Evolutionary conservation across 1,140 invertebrate species (phyloP), one percentile per base, ranked within the genome.

Genomic region (Anastrepha obliqua): DNA sequence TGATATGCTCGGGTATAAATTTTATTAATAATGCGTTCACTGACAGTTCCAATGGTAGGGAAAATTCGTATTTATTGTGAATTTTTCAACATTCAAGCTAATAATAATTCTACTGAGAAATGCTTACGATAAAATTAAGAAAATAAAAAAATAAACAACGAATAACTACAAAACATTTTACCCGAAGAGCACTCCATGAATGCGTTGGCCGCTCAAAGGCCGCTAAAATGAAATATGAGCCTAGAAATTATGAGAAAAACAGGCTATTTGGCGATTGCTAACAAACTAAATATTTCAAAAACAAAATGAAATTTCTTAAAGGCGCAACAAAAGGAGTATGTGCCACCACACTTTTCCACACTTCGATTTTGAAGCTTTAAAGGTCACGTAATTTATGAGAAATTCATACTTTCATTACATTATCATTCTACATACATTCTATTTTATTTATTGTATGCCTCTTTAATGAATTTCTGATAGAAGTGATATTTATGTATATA

Each of bases 331-430:
- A 29, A 29, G 29, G 29, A 29, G 29, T 11, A 55, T 55, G 11
- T 11, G 51, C 51, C 11, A 55, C 29, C 11, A 67, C 64, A 29
- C 9, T 29, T 67, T 67, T 67, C 64, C 20, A 67, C 64, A 67
- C 64, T 67, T 67, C 9, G 20, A 67, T 67, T 67, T 74, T 4
- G 44, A 74, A 70, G 15, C 15, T 15, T 44, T 74, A 74, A 74
- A 74, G 67, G 67, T 74, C 67, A 74, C 67, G 67, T 74, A 74
- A 74, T 74, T 74, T 74, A 74, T 13, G 67, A 55, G 51, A 55
- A 8, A 8, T 55, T 55, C 51, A 8, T 55, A 55, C 11, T 55
- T 55, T 55, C 11, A 55, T 55, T 55, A 55, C 9, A 55, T 55
- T 55, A 55, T 55, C 9, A 55, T n/a, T n/a, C n/a, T n/a, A n/a